Conservation (phyloP, 92 coral and sea anemone genomes). For the Actinernus sp. region DNA sequence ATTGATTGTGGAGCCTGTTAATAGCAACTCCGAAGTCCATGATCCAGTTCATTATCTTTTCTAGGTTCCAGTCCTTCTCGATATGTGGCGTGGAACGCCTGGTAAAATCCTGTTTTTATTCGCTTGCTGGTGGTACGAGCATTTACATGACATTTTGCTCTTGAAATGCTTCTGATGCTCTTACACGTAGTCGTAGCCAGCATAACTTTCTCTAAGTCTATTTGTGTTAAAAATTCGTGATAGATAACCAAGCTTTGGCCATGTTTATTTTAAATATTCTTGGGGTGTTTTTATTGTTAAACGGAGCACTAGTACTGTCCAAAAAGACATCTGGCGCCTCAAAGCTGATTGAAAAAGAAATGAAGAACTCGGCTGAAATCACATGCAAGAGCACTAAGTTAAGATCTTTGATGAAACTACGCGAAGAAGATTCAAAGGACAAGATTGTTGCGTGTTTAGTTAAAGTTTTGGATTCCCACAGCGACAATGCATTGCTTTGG, state of each 20-base stretch:
- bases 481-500: slow-evolving; percentile 71
- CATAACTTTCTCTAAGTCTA: no score
- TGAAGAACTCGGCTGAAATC: slow-evolving; percentile 33
- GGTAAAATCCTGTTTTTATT: no score
- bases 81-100: slow-evolving; percentile 53
- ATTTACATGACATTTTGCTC: no score
- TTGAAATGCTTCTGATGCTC: no score
- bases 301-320: slow-evolving; percentile 28
- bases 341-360: slow-evolving; percentile 75
- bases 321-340: slow-evolving; percentile 40
- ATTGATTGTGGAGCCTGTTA: no score
- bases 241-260: not conserved
- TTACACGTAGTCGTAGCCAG: no score
- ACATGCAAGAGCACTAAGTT: slow-evolving; percentile 60
- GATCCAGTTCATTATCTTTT: no score
- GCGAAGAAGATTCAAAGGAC: slow-evolving; percentile 67
- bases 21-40: no score
- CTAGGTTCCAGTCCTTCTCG: slow-evolving; percentile 22
- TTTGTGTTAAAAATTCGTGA: no score
- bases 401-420: slow-evolving; percentile 64
- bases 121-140: no score
- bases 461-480: slow-evolving; percentile 60
- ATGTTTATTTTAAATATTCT: slow-evolving; percentile 27
- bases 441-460: slow-evolving; percentile 72
- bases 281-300: slow-evolving; percentile 11